A percentile compares a stretch with the other conserved stretches of the same genome.
phyloP scores from a whole-genome alignment of 1,140 invertebrate genomes.

The Sycobia sp. region DNA sequence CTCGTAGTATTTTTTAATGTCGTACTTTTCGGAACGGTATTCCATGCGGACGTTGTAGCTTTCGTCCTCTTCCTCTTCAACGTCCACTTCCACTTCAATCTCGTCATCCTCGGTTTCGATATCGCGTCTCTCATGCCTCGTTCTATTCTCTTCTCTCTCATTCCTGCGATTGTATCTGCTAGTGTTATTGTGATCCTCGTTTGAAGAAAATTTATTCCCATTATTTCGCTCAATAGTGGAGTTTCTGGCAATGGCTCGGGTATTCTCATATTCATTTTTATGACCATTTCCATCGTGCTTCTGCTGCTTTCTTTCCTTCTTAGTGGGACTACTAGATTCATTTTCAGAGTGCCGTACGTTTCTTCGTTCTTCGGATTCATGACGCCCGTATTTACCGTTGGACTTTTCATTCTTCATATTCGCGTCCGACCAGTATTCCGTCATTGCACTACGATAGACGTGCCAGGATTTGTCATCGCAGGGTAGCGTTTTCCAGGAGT shows the following conservation, averaged over 20 bases:
- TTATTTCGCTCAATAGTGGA: constrained; percentile 34
- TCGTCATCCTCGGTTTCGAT: constrained; percentile 57
- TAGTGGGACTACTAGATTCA: constrained; percentile 20
- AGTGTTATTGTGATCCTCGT: constrained; percentile 36
- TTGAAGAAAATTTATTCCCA: constrained; percentile 24
- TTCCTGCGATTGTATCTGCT: constrained; percentile 14
- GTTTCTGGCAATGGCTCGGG: constrained; percentile 10
- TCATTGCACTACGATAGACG: constrained; percentile 58
- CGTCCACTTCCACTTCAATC: constrained; percentile 41
- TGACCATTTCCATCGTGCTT: constrained; percentile 18
- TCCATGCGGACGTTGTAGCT: constrained; percentile 41
- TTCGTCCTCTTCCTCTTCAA: constrained; percentile 46
- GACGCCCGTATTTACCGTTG: constrained; percentile 33
- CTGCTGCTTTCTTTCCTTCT: constrained; percentile 41
- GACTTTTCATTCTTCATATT: constrained; percentile 41
- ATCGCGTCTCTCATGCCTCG: constrained; percentile 35
- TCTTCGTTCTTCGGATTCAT: constrained; percentile 41
- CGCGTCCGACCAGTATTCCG: constrained; percentile 60
- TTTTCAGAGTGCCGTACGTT: constrained; percentile 44
- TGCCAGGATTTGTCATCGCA: constrained; percentile 62
- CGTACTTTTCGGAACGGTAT: constrained; percentile 43
- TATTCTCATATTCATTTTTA: constrained; percentile 40
- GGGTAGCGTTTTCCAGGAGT: constrained; percentile 60
- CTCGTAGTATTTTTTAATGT: constrained; percentile 50
- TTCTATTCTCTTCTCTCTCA: constrained; percentile 18